phyloP scores from a whole-genome alignment of 2,888 invertebrate species.

The Pseudoips prasinana region DNA sequence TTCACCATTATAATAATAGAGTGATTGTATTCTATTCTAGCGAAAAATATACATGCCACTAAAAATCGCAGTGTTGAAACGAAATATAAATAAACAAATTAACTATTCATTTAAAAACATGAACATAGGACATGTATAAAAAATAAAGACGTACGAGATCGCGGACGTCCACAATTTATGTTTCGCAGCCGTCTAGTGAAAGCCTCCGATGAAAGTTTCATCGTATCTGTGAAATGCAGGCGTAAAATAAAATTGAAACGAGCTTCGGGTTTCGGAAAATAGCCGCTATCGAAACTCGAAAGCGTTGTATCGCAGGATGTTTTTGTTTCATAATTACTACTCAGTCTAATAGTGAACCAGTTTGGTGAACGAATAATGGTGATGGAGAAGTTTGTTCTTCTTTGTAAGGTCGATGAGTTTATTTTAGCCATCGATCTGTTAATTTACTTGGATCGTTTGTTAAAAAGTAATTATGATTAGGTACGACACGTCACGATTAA shows the following conservation, averaged over 20 bases:
- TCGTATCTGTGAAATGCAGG: constrained; percentile 74
- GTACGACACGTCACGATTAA: background rate
- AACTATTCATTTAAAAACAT: constrained; percentile 5
- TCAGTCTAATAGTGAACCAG: constrained; percentile 1
- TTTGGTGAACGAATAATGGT: background rate
- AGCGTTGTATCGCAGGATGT: constrained; percentile 17
- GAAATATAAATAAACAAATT: no score
- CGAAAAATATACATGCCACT: no score
- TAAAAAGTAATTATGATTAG: no score
- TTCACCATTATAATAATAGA: no score
- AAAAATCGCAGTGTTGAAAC: no score
- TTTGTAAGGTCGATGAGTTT: no score
- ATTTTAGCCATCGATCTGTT: no score
- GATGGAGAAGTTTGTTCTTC: background rate
- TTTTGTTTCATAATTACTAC: constrained; percentile 28
- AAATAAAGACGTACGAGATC: constrained; percentile 29
- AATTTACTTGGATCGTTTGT: no score
- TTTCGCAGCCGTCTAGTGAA: constrained; percentile 63
- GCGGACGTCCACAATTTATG: constrained; percentile 42
- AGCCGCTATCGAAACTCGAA: constrained; percentile 36
- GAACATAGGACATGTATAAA: constrained; percentile 26
- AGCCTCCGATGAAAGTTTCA: constrained; percentile 75
- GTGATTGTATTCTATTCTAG: no score
- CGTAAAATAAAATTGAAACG: constrained; percentile 72
- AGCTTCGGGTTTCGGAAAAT: constrained; percentile 52